These are phyloP conservation scores for Diadegma fenestrale DNA, from an alignment of 2,888 invertebrate genomes.

Conservation along the genomic window DNA sequence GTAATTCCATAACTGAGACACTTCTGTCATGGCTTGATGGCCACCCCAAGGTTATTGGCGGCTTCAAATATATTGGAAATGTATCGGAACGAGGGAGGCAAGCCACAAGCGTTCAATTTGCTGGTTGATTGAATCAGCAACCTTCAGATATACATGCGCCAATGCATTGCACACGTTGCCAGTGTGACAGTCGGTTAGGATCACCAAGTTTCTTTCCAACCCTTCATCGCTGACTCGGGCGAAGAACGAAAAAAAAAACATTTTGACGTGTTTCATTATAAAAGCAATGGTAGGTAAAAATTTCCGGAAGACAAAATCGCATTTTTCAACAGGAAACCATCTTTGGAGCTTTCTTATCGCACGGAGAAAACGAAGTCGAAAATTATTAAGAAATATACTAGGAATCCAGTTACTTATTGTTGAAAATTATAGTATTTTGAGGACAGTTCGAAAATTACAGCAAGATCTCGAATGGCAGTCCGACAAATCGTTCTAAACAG, in stretches of 20 bases:
- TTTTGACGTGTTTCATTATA: slow-evolving; percentile 9
- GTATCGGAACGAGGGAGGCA: slow-evolving; percentile 70
- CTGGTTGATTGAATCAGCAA: slow-evolving; percentile 76
- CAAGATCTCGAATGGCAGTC: no score
- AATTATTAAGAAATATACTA: no score
- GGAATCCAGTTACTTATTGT: no score
- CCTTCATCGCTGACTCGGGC: not conserved
- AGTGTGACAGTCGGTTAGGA: slow-evolving; percentile 5
- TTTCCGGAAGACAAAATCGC: not conserved
- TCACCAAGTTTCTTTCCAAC: slow-evolving; percentile 1
- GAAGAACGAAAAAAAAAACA: not conserved
- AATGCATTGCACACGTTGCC: not conserved
- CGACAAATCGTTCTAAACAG: no score
- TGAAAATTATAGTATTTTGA: no score
- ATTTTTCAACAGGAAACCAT: no score
- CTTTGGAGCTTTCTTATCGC: no score
- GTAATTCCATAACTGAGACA: slow-evolving; percentile 77
- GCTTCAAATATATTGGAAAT: slow-evolving; percentile 83
- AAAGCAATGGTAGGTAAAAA: not conserved
- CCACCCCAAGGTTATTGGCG: slow-evolving; percentile 58
- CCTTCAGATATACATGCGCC: slow-evolving; percentile 7
- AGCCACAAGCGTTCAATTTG: slow-evolving; percentile 79
- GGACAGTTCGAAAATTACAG: no score
- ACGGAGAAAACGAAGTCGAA: no score
- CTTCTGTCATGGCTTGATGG: slow-evolving; percentile 79